phyloP scores from a whole-genome alignment of 2,888 invertebrate genomes.

The Ypsolopha scabrella region DNA sequence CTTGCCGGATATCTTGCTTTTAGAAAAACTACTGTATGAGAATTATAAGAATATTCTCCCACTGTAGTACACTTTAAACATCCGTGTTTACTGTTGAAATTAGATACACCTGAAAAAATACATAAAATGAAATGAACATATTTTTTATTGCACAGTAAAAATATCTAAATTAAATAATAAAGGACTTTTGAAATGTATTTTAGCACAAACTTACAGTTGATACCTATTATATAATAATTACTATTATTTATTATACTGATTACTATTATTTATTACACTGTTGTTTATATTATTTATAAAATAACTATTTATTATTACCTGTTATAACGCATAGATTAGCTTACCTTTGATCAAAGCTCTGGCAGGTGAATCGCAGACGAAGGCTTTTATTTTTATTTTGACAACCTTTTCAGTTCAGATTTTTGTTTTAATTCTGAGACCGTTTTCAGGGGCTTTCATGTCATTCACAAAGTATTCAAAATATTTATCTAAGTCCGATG shows the following conservation, averaged over 20 bases:
- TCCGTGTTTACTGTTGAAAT: slow-evolving; percentile 10
- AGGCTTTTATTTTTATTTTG: slow-evolving; percentile 3
- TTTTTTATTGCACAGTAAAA: not conserved
- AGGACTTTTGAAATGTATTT: not conserved
- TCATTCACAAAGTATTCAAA: slow-evolving; percentile 4
- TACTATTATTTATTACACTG: not conserved
- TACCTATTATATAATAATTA: slow-evolving; percentile 5
- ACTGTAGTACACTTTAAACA: slow-evolving; percentile 8
- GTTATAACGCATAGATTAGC: not conserved
- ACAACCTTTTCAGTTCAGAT: not conserved
- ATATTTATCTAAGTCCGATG: slow-evolving; percentile 2
- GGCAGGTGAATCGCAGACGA: slow-evolving; percentile 8
- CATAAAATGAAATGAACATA: not conserved
- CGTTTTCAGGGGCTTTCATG: slow-evolving; percentile 1
- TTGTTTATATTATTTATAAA: not conserved
- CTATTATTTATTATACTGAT: not conserved
- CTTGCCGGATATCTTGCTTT: slow-evolving; percentile 2
- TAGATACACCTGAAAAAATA: slow-evolving; percentile 10
- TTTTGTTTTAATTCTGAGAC: not conserved
- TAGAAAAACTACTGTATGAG: slow-evolving; percentile 8
- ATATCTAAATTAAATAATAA: not conserved
- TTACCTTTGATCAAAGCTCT: no score
- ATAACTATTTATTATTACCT: not conserved
- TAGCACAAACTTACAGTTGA: not conserved
- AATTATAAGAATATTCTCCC: slow-evolving; percentile 9